A percentile compares a stretch with the other conserved stretches of the same genome.
Evolutionary conservation across 1,140 invertebrate species (phyloP).

Genomic region (Drosophila mojavensis): DNA sequence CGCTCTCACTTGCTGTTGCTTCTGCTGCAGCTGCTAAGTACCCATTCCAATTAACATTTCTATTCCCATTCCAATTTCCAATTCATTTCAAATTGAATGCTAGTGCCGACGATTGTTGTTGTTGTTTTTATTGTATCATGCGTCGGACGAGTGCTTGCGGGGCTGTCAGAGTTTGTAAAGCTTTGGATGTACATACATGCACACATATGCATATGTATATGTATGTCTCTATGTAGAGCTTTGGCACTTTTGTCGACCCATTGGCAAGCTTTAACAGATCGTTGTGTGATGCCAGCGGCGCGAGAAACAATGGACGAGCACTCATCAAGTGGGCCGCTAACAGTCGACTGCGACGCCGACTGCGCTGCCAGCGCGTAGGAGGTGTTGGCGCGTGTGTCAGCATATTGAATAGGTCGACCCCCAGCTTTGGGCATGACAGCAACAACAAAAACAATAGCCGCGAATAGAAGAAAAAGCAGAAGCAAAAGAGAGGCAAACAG

Average conservation of each 20-base stretch:
- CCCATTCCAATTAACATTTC: slow-evolving; percentile 20
- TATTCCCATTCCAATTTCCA: slow-evolving; percentile 17
- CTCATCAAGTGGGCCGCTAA: slow-evolving; percentile 65
- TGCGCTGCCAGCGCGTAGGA: slow-evolving; percentile 61
- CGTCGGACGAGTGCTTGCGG: slow-evolving; percentile 62
- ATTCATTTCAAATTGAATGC: slow-evolving; percentile 28
- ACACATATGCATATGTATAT: too few species aligned
- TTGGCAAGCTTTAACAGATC: slow-evolving; percentile 72
- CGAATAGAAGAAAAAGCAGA: slow-evolving; percentile 17
- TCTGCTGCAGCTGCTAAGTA: slow-evolving; percentile 10
- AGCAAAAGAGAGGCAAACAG: slow-evolving; percentile 32
- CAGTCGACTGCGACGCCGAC: slow-evolving; percentile 22
- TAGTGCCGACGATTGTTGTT: slow-evolving; percentile 2
- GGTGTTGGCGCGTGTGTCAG: slow-evolving; percentile 81
- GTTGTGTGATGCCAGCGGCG: slow-evolving; percentile 42
- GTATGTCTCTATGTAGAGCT: slow-evolving; percentile 43
- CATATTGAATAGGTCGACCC: slow-evolving; percentile 80
- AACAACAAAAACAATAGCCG: slow-evolving; percentile 17
- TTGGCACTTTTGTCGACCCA: slow-evolving; percentile 44
- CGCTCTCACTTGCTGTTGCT: background rate
- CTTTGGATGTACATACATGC: background rate
- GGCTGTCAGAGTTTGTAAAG: slow-evolving; percentile 16
- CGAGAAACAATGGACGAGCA: slow-evolving; percentile 67
- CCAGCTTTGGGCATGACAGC: slow-evolving; percentile 62
- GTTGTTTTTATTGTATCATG: slow-evolving; percentile 49